Conservation (phyloP, 2,888 invertebrate species). For the Ganaspis brasiliensis region DNA sequence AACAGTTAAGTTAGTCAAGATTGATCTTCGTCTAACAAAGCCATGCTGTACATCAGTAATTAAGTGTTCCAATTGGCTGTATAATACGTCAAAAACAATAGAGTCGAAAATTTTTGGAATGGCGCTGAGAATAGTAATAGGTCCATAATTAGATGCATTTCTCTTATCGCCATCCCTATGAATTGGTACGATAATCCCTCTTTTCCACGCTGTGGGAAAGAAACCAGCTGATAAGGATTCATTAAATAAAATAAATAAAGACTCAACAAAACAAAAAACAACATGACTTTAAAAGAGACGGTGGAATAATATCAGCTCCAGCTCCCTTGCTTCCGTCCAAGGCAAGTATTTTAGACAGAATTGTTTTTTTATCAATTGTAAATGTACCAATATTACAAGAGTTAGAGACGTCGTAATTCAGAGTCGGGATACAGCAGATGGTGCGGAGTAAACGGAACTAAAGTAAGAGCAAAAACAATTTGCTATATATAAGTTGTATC, state of each 20-base stretch:
- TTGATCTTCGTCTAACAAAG: too few species aligned
- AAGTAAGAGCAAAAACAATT: neutral
- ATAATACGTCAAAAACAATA: too few species aligned
- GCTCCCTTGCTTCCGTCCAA: neutral
- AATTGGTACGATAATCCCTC: neutral
- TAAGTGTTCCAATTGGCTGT: too few species aligned
- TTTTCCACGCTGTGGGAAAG: neutral
- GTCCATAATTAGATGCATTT: neutral
- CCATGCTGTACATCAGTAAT: too few species aligned
- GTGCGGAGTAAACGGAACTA: too few species aligned
- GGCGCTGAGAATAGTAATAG: neutral
- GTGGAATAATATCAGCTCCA: neutral
- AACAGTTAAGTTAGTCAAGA: neutral
- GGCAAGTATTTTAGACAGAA: neutral
- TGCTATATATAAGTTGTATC: neutral
- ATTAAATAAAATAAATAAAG: neutral
- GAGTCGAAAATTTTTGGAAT: too few species aligned
- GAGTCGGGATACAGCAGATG: too few species aligned
- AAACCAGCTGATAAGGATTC: neutral
- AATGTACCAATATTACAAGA: too few species aligned
- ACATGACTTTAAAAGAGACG: neutral
- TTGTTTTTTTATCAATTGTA: too few species aligned
- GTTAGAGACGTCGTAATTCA: too few species aligned
- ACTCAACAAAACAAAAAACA: neutral
- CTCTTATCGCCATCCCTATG: neutral